Evolutionary conservation across 2,113 vertebrate genomes (phyloP).

Genomic region (Platysteira castanea): DNA sequence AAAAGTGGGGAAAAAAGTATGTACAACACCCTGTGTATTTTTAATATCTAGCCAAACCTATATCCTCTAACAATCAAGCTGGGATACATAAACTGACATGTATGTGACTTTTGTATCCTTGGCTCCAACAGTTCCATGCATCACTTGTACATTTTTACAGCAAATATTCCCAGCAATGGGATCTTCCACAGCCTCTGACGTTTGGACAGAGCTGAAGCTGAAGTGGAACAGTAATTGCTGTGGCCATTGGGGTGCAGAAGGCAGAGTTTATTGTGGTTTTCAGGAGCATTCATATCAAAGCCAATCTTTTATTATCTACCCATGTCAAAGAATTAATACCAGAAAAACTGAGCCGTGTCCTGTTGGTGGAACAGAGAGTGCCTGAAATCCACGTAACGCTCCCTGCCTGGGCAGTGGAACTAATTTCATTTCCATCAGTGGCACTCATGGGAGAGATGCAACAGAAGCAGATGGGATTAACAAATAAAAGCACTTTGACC

Average conservation of each 20-base stretch:
- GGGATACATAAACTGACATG: not conserved
- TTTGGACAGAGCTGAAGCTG: not conserved
- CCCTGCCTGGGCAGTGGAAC: not conserved
- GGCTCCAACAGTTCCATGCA: not conserved
- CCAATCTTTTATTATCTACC: not conserved
- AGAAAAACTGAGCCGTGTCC: not conserved
- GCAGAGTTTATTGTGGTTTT: not conserved
- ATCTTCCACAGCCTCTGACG: not conserved
- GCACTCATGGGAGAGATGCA: not conserved
- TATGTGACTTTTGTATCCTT: not conserved
- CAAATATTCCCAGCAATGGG: not conserved
- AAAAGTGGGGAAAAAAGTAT: not conserved
- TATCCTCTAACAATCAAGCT: not conserved
- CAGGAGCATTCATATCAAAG: not conserved
- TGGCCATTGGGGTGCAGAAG: not conserved
- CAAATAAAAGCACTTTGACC: not conserved
- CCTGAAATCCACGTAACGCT: fast-evolving
- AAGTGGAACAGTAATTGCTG: not conserved
- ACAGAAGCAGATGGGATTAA: not conserved
- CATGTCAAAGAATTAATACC: not conserved
- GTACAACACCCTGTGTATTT: not conserved
- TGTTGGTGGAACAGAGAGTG: not conserved
- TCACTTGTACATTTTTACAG: fast-evolving
- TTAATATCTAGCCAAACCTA: not conserved
- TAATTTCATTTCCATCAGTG: not conserved